These are phyloP conservation scores for Bombus terrestris DNA, from an alignment of 1,140 invertebrate species.

Conservation along the genomic window DNA sequence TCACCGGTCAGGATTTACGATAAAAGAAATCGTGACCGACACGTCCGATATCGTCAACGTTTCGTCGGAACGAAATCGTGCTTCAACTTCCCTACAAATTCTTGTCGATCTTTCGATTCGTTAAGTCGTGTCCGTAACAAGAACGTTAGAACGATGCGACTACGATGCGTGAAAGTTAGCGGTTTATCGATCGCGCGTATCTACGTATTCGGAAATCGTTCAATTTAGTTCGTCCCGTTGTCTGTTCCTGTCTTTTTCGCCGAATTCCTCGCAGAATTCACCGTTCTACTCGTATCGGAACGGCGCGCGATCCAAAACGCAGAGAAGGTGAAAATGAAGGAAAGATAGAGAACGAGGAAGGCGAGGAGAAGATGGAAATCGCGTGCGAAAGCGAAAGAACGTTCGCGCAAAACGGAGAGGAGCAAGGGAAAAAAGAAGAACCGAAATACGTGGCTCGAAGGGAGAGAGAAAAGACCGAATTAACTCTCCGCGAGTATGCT, in stretches of 20 bases:
- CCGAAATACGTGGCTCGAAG: slow-evolving; percentile 36
- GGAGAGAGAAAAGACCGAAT: slow-evolving; percentile 72
- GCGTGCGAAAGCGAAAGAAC: slow-evolving; percentile 13
- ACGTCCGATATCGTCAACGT: neutral
- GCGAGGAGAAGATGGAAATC: neutral
- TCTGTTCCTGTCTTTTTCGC: neutral
- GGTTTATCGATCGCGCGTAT: neutral
- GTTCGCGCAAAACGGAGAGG: slow-evolving; percentile 24
- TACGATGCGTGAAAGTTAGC: too few relatives aligned
- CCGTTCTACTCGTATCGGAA: neutral
- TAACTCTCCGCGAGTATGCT: slow-evolving; percentile 67
- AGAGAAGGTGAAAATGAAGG: neutral
- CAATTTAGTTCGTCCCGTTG: neutral
- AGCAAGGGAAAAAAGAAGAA: slow-evolving; percentile 19
- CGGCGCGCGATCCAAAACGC: too few relatives aligned
- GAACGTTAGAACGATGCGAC: too few relatives aligned
- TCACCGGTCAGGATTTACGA: neutral
- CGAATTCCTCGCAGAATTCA: too few relatives aligned
- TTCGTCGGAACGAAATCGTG: neutral
- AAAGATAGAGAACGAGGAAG: neutral
- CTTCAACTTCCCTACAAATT: neutral
- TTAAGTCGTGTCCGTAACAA: too few relatives aligned
- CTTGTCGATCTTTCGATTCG: too few relatives aligned
- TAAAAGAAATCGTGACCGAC: neutral
- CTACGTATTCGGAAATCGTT: too few relatives aligned